Base-by-base conservation (phyloP, 1,140 invertebrate species). In the Ooceraea biroi region DNA sequence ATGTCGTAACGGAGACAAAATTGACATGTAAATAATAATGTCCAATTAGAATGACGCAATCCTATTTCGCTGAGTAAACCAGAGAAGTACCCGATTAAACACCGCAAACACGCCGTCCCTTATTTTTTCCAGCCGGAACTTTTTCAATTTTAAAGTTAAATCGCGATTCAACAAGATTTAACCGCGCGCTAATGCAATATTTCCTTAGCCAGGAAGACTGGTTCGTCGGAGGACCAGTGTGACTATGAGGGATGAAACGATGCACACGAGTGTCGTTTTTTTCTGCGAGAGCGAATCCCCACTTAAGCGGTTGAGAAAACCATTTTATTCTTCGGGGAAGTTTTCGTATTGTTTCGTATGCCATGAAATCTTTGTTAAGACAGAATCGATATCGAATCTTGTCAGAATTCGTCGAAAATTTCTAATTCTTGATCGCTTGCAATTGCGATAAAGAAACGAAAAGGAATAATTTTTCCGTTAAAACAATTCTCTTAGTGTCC, bases 71-170 rank as follows among this genome's bases (percentile, higher is more conserved):
- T 50, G 65, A 55, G 66, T 57, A 80, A 80, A 80, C 76, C 50
- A 27, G n/a, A 27, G 65, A 36, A 57, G 50, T 36, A 58, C 65
- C 76, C 76, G 65, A 80, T 80, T 80, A 80, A 80, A 80, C 76
- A 80, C 66, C 76, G 76, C 76, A 80, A 80, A 80, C 76, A 71
- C 76, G 50, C 36, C 55, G 60, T 36, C 76, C 76, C 55, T 80
- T 50, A 71, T 82, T 84, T 82, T 80, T 82, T 82, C 63, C 22
- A 12, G 19, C 3, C 36, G 82, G 65, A 80, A 80, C 76, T 80
- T 80, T 80, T 80, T 80, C 76, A 80, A 80, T 80, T 80, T 80
- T 80, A 80, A 80, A 80, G 76, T 80, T 80, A 80, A 80, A 80
- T 80, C 76, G 76, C 76, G 65, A 80, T 80, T 58, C 65, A 80